Base-by-base conservation (phyloP, 2,888 invertebrate species). In the Dorcus hopei region DNA sequence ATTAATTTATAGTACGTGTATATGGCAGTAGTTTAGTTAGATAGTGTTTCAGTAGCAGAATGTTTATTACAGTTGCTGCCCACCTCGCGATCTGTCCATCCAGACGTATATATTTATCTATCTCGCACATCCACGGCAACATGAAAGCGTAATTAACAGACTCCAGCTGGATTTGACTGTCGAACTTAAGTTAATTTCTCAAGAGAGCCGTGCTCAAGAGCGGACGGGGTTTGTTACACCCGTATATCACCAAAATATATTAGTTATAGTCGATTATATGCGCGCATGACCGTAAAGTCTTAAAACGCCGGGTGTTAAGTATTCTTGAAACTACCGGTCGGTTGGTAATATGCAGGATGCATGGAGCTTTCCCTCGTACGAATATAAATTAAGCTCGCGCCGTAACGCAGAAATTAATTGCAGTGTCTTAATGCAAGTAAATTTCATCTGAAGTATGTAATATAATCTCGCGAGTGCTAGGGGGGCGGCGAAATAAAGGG, bases 121-220 rank as follows among this genome's bases (percentile, higher is more conserved):
- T 67, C 66, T 40, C 61, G 51, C 56, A 61, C 66, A 59, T 62
- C 58, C 61, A 62, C 53, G 61, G 57, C 61, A 62, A 69, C 68
- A 69, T 65, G 68, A 68, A 68, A 67, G 64, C 65, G 68, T 70
- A 70, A 71, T 71, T 70, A 71, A 70, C 68, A 65, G 65, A 62
- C 65, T 70, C 69, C 67, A 60, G 58, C 64, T 59, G 67, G 66
- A 70, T 68, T 68, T 69, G 69, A 68, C 69, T 67, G 69, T 68
- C 70, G 68, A 71, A 71, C 69, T 70, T 72, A 68, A 66, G 68
- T 71, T 73, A 72, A 73, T 73, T 73, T 73, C 73, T 73, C 73
- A 57, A 86, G 72, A 70, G 72, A 66, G 65, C 67, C 54, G 66
- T 67, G 63, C 64, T 61, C 63, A 58, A 58, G 61, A 65, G 69